Evolutionary conservation across 2,797 vertebrate genomes (phyloP).

Genomic region (Carduelis carduelis): DNA sequence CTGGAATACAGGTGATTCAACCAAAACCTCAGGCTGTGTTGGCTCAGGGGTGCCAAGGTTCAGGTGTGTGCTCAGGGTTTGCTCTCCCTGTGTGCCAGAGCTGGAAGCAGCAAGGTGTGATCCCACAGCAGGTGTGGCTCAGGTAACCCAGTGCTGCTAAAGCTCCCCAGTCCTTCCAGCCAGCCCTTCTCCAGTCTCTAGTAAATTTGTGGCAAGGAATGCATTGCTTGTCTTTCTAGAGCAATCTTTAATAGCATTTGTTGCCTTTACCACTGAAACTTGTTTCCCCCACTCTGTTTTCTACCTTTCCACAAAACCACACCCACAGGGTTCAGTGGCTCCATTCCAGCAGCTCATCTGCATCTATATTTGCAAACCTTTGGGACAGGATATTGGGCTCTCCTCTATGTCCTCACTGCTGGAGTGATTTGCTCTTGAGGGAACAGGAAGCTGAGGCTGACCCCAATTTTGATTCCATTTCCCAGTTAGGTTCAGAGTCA

Average conservation of each 20-base stretch:
- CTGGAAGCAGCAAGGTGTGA: background rate
- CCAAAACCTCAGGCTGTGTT: background rate
- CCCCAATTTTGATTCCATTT: background rate
- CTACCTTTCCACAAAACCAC: accelerated
- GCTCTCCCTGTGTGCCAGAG: background rate
- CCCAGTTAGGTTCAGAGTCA: background rate
- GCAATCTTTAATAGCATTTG: background rate
- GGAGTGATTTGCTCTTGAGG: background rate
- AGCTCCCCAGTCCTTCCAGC: background rate
- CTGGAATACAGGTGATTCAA: background rate
- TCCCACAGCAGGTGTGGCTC: background rate
- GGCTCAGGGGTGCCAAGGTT: background rate
- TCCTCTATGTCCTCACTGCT: background rate
- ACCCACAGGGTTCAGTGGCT: background rate
- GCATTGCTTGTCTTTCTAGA: background rate
- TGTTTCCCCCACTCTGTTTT: background rate
- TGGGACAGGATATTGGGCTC: background rate
- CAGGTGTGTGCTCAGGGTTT: background rate
- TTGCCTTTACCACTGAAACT: background rate
- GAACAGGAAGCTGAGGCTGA: background rate
- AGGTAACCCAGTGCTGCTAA: background rate
- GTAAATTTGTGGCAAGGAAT: background rate
- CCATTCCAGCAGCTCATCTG: background rate
- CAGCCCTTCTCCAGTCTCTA: background rate
- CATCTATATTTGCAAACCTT: background rate